Evolutionary conservation across 2,888 invertebrate genomes (phyloP).

Genomic region (Lepidonotus clava): DNA sequence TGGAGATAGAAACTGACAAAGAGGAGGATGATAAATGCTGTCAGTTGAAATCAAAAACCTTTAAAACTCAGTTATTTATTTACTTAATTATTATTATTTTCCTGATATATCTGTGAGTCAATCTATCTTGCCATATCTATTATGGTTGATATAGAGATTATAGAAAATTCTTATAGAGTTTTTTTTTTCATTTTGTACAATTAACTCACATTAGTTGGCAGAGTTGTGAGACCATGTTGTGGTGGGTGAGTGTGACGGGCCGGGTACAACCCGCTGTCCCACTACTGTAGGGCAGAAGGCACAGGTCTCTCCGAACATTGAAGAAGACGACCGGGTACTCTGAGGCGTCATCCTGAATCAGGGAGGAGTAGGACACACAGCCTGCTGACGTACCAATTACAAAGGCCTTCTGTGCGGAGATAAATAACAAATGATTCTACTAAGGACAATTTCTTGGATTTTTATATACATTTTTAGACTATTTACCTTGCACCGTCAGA

Average conservation of each 20-base stretch:
- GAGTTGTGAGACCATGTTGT: conserved; percentile 83
- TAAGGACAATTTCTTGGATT: not conserved
- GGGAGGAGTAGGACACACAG: not conserved
- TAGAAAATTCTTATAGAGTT: not conserved
- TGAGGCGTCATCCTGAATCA: not conserved
- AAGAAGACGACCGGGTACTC: conserved; percentile 59
- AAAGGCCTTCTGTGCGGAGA: not conserved
- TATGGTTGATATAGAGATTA: not conserved
- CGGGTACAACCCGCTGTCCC: conserved; percentile 91
- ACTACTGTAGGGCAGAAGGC: conserved; percentile 89
- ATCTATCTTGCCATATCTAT: not conserved
- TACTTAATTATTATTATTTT: no score
- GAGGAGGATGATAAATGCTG: no score
- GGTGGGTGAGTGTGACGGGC: conserved; percentile 88
- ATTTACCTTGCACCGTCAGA: no score
- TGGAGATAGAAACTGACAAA: no score
- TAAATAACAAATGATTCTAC: not conserved
- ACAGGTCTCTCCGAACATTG: conserved; percentile 83
- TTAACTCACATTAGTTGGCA: conserved; percentile 23
- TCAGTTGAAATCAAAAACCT: no score
- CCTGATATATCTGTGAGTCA: no score
- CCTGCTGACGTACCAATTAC: not conserved
- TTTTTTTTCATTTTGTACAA: not conserved
- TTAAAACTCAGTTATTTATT: no score
- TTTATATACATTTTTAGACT: no score